phyloP scores from a whole-genome alignment of 92 coral and sea anemone species.

The Porites divaricata region DNA sequence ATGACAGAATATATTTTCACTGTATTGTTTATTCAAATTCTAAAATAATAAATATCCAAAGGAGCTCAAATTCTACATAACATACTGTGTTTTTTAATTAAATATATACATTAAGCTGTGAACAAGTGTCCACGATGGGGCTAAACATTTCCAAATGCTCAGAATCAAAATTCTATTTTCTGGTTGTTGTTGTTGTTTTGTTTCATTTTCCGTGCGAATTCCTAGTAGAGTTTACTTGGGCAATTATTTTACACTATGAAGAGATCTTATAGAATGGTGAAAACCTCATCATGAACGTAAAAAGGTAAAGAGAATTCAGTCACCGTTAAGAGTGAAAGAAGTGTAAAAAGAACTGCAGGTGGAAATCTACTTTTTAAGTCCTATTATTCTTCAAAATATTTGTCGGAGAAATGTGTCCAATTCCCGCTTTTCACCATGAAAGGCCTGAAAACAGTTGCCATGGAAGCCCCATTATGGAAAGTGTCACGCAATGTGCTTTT shows the following conservation, averaged over 20 bases:
- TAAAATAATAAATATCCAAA: constrained; percentile 45
- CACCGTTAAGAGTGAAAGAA: too few relatives aligned
- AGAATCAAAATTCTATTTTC: not conserved
- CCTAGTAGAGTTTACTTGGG: too few relatives aligned
- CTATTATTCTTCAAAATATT: not conserved
- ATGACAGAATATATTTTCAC: not conserved
- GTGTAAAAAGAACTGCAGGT: too few relatives aligned
- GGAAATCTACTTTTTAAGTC: too few relatives aligned
- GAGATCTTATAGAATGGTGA: too few relatives aligned
- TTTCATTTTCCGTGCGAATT: too few relatives aligned
- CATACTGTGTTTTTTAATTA: constrained; percentile 23
- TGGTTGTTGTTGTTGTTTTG: too few relatives aligned
- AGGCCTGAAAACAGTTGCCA: not conserved
- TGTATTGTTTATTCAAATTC: constrained; percentile 29
- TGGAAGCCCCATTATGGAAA: constrained; percentile 1
- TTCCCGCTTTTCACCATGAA: not conserved
- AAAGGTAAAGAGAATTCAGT: too few relatives aligned
- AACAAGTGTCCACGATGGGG: constrained; percentile 23
- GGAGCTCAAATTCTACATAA: constrained; percentile 21
- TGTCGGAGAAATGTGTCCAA: not conserved
- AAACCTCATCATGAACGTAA: too few relatives aligned
- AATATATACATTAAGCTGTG: constrained; percentile 28
- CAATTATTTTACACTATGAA: too few relatives aligned
- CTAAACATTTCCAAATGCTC: not conserved
- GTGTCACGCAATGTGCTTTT: constrained; percentile 4